These are phyloP conservation scores for Habropoda laboriosa DNA, from an alignment of 1,140 invertebrate genomes.

Conservation along the genomic window DNA sequence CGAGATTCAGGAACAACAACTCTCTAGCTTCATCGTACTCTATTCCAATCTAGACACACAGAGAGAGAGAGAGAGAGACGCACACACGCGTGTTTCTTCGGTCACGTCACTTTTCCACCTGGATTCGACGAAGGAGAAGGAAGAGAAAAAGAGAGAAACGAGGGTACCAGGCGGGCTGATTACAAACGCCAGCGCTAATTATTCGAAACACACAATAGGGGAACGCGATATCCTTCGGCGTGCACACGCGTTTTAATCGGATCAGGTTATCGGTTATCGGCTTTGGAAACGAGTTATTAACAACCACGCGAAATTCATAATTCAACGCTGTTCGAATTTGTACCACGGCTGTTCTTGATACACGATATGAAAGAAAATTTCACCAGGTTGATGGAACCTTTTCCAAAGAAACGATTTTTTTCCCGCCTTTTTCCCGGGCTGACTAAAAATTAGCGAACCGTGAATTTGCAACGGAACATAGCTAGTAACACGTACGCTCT, in stretches of 20 bases:
- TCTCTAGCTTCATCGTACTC: not conserved
- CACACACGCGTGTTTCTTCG: too few species aligned
- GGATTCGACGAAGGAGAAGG: not conserved
- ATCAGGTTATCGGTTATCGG: not conserved
- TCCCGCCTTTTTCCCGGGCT: too few species aligned
- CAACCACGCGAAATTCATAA: conserved; percentile 9
- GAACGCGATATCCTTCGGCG: not conserved
- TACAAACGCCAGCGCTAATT: conserved; percentile 11
- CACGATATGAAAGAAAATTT: too few species aligned
- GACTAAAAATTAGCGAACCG: too few species aligned
- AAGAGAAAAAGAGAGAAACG: not conserved
- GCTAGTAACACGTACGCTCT: too few species aligned
- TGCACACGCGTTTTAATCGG: not conserved
- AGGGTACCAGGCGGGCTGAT: not conserved
- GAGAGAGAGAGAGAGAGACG: too few species aligned
- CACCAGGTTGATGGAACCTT: too few species aligned
- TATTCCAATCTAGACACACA: too few species aligned
- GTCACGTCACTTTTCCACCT: not conserved
- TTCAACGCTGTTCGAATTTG: not conserved
- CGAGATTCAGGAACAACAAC: not conserved
- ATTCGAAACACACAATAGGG: not conserved
- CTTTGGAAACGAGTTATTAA: conserved; percentile 7
- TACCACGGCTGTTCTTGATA: too few species aligned
- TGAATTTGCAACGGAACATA: too few species aligned
- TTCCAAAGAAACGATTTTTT: too few species aligned